These are phyloP conservation scores for Callocephalon fimbriatum DNA, from an alignment of 2,113 vertebrate genomes.

Conservation along the genomic window DNA sequence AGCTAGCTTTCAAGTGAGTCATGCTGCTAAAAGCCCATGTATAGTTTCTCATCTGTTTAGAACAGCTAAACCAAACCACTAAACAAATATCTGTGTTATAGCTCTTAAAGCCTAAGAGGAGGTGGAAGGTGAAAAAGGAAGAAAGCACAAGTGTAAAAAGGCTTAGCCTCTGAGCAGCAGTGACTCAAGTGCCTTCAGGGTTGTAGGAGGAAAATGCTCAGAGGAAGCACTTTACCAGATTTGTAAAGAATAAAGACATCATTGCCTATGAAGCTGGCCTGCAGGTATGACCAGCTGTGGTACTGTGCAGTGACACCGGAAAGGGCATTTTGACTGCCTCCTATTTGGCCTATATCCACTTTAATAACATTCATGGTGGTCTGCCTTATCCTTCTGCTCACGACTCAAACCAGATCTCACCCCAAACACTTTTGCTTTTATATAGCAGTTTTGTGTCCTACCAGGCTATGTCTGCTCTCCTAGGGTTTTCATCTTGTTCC, in stretches of 20 bases:
- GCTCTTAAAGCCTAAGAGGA: not conserved
- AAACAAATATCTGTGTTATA: not conserved
- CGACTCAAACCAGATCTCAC: not conserved
- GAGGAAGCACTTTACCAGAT: not conserved
- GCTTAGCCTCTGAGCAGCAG: not conserved
- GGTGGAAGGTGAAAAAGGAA: not conserved
- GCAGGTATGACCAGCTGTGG: not conserved
- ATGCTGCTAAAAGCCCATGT: not conserved
- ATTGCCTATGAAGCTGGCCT: not conserved
- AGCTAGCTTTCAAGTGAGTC: not conserved
- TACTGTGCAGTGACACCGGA: not conserved
- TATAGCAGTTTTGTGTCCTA: not conserved
- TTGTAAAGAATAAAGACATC: not conserved
- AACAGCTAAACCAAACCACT: constrained; percentile 1
- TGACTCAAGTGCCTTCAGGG: not conserved
- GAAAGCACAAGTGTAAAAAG: not conserved
- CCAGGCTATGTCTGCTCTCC: not conserved
- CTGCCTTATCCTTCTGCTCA: not conserved
- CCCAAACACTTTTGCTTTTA: not conserved
- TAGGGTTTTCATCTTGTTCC: not conserved
- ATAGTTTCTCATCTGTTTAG: not conserved
- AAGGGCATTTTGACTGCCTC: not conserved
- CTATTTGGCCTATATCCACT: rapidly evolving
- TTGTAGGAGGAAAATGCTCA: not conserved
- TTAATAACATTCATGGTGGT: not conserved